Evolutionary conservation across 2,113 vertebrate species (phyloP).

Genomic region (Eolophus roseicapilla): DNA sequence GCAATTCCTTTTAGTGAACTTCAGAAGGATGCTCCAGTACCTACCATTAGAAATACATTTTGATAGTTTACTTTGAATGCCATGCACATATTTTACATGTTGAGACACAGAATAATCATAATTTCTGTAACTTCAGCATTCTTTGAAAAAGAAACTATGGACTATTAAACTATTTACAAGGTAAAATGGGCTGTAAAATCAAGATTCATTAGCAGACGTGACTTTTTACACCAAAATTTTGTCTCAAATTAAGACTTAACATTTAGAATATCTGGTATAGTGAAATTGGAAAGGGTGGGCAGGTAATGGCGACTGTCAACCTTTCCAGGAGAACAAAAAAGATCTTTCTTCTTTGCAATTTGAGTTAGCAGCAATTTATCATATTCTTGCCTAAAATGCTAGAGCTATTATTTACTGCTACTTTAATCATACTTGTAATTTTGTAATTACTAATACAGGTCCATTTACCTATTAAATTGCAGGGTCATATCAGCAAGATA

Average conservation of each 20-base stretch:
- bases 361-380: not conserved
- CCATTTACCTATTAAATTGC: not conserved
- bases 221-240: not conserved
- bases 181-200: not conserved
- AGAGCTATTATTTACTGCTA: not conserved
- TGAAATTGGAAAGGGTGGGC: not conserved
- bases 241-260: not conserved
- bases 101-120: not conserved
- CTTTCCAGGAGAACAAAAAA: not conserved
- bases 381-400: not conserved
- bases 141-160: not conserved
- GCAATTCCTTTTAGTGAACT: not conserved
- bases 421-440: not conserved
- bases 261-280: not conserved
- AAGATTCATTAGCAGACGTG: not conserved
- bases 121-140: not conserved
- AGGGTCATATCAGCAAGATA: not conserved
- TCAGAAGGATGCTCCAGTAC: not conserved
- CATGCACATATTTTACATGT: not conserved
- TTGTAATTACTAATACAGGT: not conserved
- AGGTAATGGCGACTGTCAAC: not conserved
- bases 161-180: not conserved
- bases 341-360: not conserved
- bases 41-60: not conserved
- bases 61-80: not conserved